Base-by-base conservation (phyloP, 2,888 invertebrate species). In the Polydrusus cervinus region DNA sequence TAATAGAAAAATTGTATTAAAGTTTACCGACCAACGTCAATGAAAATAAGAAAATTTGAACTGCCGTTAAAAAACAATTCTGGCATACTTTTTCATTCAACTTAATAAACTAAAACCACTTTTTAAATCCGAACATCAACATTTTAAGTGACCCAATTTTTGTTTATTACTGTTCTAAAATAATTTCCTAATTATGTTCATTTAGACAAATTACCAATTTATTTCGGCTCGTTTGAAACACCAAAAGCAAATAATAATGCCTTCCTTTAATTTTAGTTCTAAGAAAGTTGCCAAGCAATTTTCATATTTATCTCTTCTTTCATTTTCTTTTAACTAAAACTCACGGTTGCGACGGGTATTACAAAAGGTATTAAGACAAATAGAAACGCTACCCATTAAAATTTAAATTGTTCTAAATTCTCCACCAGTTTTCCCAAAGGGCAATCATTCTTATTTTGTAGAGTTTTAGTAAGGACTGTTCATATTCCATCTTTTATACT, bases 391-490 rank as follows among this genome's bases (percentile, higher is more conserved):
- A 49, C 49, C 60, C 70, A 70, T 61, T 70, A 70, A 70, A 70
- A 70, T 70, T 70, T 60, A 70, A 70, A 70, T 70, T 70, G 70
- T 61, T 51, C 61, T 51, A 34, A 70, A 70, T 61, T 70, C 38
- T 30, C 47, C 30, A 40, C 47, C 61, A 34, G 20, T 38, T 70
- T 49, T 20, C 30, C 60, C 43, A 43, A 49, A 47, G 70, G 51
- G n/a, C 38, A 60, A 61, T 70, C 51, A 51, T 51, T 70, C 51
- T 61, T 47, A 25, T 61, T 70, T 61, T 45, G 49, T 18, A 18
- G 38, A 61, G 47, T 49, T 40, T 38, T 67, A 14, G 38, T 43
- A 65, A 11, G 51, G 14, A 16, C 16, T 65, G 49, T 49, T 64
- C 30, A 49, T 30, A 30, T 34, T 49, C 3, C 49, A 49, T 10